Evolutionary conservation across 2,797 vertebrate species (phyloP).

Genomic region (Channallabes apus): DNA sequence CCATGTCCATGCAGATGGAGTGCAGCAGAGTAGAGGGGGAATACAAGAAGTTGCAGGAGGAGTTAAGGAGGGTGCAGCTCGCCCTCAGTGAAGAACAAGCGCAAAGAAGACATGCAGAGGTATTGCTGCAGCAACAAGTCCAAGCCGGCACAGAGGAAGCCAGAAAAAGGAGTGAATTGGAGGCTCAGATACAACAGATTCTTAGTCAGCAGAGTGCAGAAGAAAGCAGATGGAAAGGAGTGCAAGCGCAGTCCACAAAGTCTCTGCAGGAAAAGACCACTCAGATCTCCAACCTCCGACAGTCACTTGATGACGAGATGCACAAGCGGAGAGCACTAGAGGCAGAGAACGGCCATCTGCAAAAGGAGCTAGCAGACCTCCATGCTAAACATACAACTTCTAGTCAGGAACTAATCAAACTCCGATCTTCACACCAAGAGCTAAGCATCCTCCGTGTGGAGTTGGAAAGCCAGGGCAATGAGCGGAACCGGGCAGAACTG

Average conservation of each 20-base stretch:
- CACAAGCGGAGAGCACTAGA: conserved; percentile 81
- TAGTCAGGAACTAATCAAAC: conserved; percentile 72
- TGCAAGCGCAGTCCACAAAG: conserved; percentile 78
- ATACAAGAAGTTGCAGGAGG: conserved; percentile 83
- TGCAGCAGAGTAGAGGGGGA: conserved; percentile 80
- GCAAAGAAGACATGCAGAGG: conserved; percentile 70
- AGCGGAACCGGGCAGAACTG: conserved; percentile 81
- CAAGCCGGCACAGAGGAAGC: conserved; percentile 81
- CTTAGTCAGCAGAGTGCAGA: conserved; percentile 79
- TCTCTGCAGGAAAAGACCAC: conserved; percentile 84
- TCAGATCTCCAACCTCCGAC: conserved; percentile 80
- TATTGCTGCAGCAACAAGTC: conserved; percentile 80
- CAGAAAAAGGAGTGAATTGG: conserved; percentile 82
- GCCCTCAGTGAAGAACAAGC: conserved; percentile 78
- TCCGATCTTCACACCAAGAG: conserved; percentile 82
- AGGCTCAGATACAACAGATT: conserved; percentile 79
- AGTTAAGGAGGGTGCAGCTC: conserved; percentile 57
- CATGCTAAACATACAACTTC: conserved; percentile 78
- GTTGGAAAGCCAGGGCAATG: conserved; percentile 80
- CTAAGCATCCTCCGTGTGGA: conserved; percentile 77
- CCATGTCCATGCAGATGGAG: conserved; percentile 77
- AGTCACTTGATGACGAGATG: conserved; percentile 83
- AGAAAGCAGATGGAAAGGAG: conserved; percentile 74
- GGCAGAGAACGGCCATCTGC: conserved; percentile 80
- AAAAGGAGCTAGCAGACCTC: conserved; percentile 80